Base-by-base conservation (phyloP, 2,797 vertebrate genomes). In the Lindbergichthys nudifrons region DNA sequence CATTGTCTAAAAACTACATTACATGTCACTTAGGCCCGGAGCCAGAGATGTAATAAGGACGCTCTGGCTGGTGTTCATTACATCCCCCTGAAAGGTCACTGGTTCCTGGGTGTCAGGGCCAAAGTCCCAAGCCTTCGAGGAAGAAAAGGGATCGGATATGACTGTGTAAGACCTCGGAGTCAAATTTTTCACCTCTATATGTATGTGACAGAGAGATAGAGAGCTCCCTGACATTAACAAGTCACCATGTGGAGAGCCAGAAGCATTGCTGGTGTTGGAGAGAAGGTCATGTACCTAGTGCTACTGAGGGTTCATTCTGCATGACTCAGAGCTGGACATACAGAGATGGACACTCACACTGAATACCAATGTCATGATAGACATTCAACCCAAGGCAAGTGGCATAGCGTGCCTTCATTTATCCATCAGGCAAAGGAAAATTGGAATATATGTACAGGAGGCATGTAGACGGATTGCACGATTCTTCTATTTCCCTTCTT, bases 231-330 rank as follows among this genome's bases (percentile, higher is more conserved):
- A 88, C 85, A 87, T 92, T 85, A 90, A 84, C 84, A 89, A 64
- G 83, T 88, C 82, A 68, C 77, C 85, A 87, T 83, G 86, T 77
- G 83, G 76, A 83, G 75, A 85, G 86, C 74, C 76, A 76, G 75
- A 53, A 87, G 87, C 75, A 3, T 48, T 51, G 83, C 73, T 89
- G 67, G 79, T 82, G 83, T 90, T 89, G 78, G 78, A 80, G 89
- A 83, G 88, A 91, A 93, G 91, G 92, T 94, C 88, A 57, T 74
- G 89, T 65, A 90, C 85, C 83, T 76, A 36, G 58, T 72, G 48
- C 79, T 57, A 79, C 86, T 76, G 64, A 79, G 85, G 89, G 80
- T 83, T 90, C 83, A 70, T 70, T 80, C 43, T 77, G 70, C 68
- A 51, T 91, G 81, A 87, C 76, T 90, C 85, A 91, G 82, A 65